Evolutionary conservation across 2,888 invertebrate genomes (phyloP), one percentile per base, ranked within the genome.

Genomic region (Scaptodrosophila latifasciaeformis): DNA sequence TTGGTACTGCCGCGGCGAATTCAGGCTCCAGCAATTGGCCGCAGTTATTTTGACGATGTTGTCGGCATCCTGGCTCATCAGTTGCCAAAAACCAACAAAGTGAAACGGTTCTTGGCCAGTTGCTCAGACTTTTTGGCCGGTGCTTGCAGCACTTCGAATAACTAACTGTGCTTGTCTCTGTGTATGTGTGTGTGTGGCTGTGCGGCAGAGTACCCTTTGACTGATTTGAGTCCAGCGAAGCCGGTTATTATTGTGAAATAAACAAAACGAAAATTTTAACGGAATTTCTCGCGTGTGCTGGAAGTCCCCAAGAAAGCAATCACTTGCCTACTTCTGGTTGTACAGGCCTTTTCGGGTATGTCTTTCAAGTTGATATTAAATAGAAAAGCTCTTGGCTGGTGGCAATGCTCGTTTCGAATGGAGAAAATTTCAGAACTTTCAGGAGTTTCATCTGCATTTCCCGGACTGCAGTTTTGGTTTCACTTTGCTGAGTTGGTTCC

Each of bases 41-140:
- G 49, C 50, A 54, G 52, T 48, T 10, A n/a, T n/a, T n/a, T 13
- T 13, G 34, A 15, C 37, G 24, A 37, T 17, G 17, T 37, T 37
- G 37, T 55, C 50, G 62, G 47, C 34, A 13, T 2, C 21, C 40
- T 31, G 37, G 44, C 59, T 62, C 59, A 7, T 37, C 49, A 55
- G 49, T 53, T 51, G 75, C 62, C 67, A 74, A 61, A 51, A 55
- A 61, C 63, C 68, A 77, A 74, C 75, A 75, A 69, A 65, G 68
- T 70, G 67, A 65, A 67, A 47, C 78, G 74, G 78, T 72, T 72
- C 70, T n/a, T 59, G 62, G 59, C 60, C 56, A 52, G 37, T 17
- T 37, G 35, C 49, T 47, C 34, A 13, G 4, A 24, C 24, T 24
- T 34, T 34, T 34, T 37, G 37, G 37, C 18, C 37, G 17, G 13